A percentile compares a stretch with the other conserved stretches of the same genome.
Evolutionary conservation across 1,140 invertebrate species (phyloP).

Genomic region (Drosophila repleta): DNA sequence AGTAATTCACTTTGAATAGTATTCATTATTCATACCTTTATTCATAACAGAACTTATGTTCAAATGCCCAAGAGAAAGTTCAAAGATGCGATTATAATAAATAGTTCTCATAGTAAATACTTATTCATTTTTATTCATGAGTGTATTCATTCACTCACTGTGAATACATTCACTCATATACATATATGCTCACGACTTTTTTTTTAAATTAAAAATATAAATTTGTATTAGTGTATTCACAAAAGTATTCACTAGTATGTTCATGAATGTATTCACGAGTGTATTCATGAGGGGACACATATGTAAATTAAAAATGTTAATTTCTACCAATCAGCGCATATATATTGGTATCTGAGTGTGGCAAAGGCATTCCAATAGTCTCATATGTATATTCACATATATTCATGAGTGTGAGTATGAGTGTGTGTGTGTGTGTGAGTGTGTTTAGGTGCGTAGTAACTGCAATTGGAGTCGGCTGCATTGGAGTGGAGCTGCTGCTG

Average conservation of each 20-base stretch:
- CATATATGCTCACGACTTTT: no score
- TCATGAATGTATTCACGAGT: not conserved
- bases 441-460: conserved; percentile 29
- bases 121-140: not conserved
- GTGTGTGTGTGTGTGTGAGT: conserved; percentile 1
- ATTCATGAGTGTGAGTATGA: not conserved
- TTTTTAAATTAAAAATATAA: no score
- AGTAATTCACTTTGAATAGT: no score
- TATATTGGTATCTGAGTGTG: conserved; percentile 31
- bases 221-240: not conserved
- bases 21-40: no score
- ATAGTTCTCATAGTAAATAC: not conserved
- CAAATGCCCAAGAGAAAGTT: no score
- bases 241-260: not conserved
- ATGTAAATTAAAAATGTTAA: not conserved
- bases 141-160: not conserved
- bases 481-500: conserved; percentile 8
- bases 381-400: not conserved
- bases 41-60: not conserved
- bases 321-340: conserved; percentile 19
- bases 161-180: not conserved
- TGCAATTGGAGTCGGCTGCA: conserved; percentile 30
- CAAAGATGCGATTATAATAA: no score
- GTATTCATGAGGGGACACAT: conserved; percentile 7
- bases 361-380: not conserved